Evolutionary conservation across 2,888 invertebrate species (phyloP).

Genomic region (Anoncus sp.): DNA sequence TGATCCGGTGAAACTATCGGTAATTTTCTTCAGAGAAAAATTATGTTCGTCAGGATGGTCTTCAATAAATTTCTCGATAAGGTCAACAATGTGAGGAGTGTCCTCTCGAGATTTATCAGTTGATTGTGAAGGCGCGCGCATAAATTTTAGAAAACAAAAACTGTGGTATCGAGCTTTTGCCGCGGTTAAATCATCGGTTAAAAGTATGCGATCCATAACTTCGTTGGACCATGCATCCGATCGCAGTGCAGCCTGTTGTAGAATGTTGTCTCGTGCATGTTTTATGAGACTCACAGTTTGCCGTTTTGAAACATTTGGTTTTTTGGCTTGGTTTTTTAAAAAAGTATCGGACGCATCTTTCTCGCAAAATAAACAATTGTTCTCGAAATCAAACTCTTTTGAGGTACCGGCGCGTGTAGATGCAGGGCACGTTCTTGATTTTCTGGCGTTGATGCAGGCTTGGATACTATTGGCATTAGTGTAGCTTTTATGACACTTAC

Average conservation of each 20-base stretch:
- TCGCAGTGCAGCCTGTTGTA: conserved; percentile 8
- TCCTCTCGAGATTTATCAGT: neutral
- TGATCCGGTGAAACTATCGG: neutral
- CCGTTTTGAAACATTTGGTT: conserved; percentile 10
- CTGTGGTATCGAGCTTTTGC: neutral
- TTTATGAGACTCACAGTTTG: conserved; percentile 7
- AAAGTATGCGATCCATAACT: neutral
- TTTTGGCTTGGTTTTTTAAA: no score
- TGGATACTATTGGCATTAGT: no score
- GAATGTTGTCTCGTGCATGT: neutral
- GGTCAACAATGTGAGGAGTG: neutral
- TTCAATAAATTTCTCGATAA: neutral
- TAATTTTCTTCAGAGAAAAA: conserved; percentile 1
- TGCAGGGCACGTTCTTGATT: no score
- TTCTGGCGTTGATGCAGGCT: no score
- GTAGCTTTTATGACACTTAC: no score
- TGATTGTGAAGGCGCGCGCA: neutral
- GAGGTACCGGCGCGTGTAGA: no score
- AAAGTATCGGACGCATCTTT: no score
- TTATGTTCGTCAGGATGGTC: neutral
- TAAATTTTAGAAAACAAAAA: neutral
- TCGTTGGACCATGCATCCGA: neutral
- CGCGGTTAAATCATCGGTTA: neutral
- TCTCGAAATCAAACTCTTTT: no score
- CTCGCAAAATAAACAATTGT: no score